These are phyloP conservation scores for Sepiola atlantica DNA, from an alignment of 2,888 invertebrate species.

Conservation along the genomic window DNA sequence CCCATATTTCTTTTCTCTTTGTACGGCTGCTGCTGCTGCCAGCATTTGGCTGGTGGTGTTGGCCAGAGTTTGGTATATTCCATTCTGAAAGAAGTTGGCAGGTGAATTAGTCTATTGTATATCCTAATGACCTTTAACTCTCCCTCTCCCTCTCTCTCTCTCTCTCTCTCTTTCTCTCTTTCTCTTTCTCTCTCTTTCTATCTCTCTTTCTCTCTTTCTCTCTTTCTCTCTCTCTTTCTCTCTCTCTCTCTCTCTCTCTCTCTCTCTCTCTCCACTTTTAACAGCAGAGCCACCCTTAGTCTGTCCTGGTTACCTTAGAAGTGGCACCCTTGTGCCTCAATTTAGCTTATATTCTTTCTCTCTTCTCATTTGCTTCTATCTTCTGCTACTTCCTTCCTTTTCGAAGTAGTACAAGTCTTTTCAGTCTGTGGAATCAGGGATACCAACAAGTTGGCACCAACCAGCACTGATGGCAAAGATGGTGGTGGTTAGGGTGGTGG, in stretches of 20 bases:
- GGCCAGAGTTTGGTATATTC: not conserved
- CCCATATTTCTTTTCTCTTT: not conserved
- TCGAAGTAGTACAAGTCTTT: conserved; percentile 1
- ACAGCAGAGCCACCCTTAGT: not conserved
- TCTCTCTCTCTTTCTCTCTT: conserved; percentile 47
- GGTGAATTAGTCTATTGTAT: conserved; percentile 21
- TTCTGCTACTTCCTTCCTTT: not conserved
- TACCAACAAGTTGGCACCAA: conserved; percentile 12
- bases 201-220: conserved; percentile 48
- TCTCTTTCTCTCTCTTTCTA: conserved; percentile 24
- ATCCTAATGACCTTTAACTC: not conserved
- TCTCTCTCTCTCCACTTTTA: not conserved
- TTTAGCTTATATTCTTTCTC: not conserved
- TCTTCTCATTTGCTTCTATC: conserved; percentile 35
- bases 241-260: no score
- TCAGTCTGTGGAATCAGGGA: conserved; percentile 21
- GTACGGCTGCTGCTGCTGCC: not conserved
- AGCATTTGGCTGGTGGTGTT: not conserved
- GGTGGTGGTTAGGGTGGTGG: not conserved
- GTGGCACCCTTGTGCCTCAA: not conserved
- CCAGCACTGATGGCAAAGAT: not conserved
- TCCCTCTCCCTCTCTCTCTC: conserved; percentile 46
- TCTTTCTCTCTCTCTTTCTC: no score
- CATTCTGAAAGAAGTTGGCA: not conserved
- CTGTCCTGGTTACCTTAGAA: not conserved